A percentile compares a stretch with the other conserved stretches of the same genome.
Conservation (phyloP, 2,113 vertebrate genomes). For the Martes martes region DNA sequence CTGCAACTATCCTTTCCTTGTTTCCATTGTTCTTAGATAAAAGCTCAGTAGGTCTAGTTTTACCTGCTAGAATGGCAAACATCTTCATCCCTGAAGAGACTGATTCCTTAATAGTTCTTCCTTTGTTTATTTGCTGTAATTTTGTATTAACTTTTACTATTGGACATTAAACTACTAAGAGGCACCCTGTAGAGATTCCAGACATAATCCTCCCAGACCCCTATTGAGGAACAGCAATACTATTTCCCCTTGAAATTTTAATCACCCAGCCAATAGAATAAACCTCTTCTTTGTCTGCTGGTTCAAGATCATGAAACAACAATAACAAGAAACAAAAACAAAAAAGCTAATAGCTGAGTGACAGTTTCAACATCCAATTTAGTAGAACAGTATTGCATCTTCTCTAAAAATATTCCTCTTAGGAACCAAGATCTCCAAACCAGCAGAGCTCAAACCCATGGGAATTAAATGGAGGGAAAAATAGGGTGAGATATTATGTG, state of each 20-base stretch:
- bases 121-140: not conserved
- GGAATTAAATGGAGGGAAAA: not conserved
- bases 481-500: not conserved
- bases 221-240: not conserved
- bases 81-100: not conserved
- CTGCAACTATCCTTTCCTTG: not conserved
- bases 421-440: not conserved
- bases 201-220: not conserved
- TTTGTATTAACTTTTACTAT: constrained; percentile 39
- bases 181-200: not conserved
- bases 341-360: not conserved
- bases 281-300: not conserved
- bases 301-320: not conserved
- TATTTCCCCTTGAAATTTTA: constrained; percentile 37
- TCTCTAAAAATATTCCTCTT: not conserved
- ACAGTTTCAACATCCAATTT: not conserved
- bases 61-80: not conserved
- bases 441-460: not conserved
- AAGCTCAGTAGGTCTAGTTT: not conserved
- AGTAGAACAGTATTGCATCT: not conserved
- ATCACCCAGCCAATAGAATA: not conserved
- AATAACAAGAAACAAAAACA: not conserved
- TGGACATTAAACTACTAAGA: not conserved
- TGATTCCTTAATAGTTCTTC: not conserved
- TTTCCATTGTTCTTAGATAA: not conserved